Conservation (phyloP, 2,888 invertebrate species). For the Ernsta delagoae region DNA sequence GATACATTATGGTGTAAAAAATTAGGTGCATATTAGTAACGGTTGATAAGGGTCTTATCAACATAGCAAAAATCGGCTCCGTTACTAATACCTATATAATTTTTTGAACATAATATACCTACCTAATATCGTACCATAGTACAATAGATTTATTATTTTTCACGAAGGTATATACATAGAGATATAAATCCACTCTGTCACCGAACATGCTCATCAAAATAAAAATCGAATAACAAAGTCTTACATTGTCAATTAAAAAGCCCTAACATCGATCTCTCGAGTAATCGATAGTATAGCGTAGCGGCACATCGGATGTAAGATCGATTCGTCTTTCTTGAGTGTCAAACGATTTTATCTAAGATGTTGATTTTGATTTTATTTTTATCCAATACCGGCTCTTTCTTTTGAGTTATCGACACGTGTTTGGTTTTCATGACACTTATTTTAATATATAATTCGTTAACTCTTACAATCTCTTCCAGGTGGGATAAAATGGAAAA, state of each 20-base stretch:
- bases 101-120: no score
- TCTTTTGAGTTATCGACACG: slow-evolving; percentile 46
- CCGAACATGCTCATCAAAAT: slow-evolving; percentile 17
- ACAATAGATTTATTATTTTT: no score
- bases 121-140: no score
- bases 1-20: no score
- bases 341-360: slow-evolving; percentile 68
- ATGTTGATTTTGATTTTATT: slow-evolving; percentile 44
- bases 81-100: no score
- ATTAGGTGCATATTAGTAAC: no score
- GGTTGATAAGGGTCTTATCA: no score
- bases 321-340: slow-evolving; percentile 67
- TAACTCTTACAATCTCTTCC: neutral
- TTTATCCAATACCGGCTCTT: slow-evolving; percentile 54
- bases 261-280: slow-evolving; percentile 63
- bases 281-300: slow-evolving; percentile 57
- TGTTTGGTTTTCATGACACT: neutral
- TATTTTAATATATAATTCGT: slow-evolving; percentile 5
- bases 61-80: no score
- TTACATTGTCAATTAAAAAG: slow-evolving; percentile 65
- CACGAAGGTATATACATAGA: no score
- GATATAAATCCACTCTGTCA: slow-evolving; percentile 1
- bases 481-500: neutral
- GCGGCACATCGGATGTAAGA: slow-evolving; percentile 58
- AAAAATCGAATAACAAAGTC: slow-evolving; percentile 45